A percentile compares a stretch with the other conserved stretches of the same genome.
phyloP scores from a whole-genome alignment of 2,113 vertebrate genomes.

The Rhinogobius similis region DNA sequence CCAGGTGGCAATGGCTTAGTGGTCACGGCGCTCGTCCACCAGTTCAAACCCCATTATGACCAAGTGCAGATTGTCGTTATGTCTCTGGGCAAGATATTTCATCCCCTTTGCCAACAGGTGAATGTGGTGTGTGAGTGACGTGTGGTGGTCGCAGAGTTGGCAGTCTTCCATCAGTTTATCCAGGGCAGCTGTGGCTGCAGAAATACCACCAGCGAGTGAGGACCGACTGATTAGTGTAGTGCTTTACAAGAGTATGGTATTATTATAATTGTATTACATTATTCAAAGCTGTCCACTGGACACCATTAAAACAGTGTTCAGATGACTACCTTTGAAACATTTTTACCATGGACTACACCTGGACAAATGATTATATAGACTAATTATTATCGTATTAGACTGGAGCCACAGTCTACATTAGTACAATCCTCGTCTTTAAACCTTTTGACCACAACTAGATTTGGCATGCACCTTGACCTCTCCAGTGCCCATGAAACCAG shows the following conservation, averaged over 20 bases:
- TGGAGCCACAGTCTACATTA: too few species aligned
- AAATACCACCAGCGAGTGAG: too few species aligned
- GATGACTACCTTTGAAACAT: too few species aligned
- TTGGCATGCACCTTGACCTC: slow-evolving; percentile 53
- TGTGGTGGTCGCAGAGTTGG: too few species aligned
- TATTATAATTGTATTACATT: not conserved
- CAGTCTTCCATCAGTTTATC: too few species aligned
- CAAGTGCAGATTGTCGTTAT: not conserved
- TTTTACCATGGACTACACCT: too few species aligned
- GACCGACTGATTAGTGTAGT: too few species aligned
- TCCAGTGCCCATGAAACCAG: slow-evolving; percentile 55
- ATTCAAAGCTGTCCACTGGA: not conserved
- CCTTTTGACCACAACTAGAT: slow-evolving; percentile 8
- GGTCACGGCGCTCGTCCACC: not conserved
- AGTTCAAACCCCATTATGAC: not conserved
- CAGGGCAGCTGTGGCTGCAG: too few species aligned
- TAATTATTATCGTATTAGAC: too few species aligned
- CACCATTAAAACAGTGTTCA: not conserved
- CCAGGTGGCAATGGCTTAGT: too few species aligned
- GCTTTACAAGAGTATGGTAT: not conserved
- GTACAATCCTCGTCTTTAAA: not conserved
- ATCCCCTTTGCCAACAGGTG: not conserved
- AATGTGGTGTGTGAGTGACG: too few species aligned
- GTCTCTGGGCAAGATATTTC: not conserved
- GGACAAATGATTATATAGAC: too few species aligned